A percentile compares a stretch with the other conserved stretches of the same genome.
phyloP scores from a whole-genome alignment of 2,888 invertebrate species.

The Calameuta pallipes region DNA sequence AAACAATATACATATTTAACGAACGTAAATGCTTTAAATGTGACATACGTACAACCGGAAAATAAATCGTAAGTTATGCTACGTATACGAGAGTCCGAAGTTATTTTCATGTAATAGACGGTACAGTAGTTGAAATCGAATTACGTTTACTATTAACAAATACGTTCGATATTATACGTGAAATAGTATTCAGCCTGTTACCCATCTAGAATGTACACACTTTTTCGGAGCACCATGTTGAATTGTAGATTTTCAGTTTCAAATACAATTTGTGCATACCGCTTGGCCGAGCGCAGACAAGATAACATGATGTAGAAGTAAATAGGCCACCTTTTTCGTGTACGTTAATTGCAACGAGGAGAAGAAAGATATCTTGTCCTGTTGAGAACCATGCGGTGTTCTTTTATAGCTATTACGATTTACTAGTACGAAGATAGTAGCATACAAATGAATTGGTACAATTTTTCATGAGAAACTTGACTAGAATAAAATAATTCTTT shows the following conservation, averaged over 20 bases:
- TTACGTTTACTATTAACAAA: neutral
- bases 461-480: neutral
- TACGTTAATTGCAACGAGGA: neutral
- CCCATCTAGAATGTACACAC: neutral
- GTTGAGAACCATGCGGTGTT: neutral
- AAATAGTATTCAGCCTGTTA: neutral
- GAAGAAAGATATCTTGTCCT: neutral
- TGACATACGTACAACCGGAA: neutral
- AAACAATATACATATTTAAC: constrained; percentile 38
- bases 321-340: neutral
- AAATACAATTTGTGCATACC: neutral
- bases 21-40: neutral
- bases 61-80: neutral
- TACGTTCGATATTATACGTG: neutral
- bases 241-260: neutral
- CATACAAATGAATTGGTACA: neutral
- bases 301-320: neutral
- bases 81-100: neutral
- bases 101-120: neutral
- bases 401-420: neutral
- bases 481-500: constrained; percentile 8
- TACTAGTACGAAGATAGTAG: neutral
- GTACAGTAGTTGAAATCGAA: neutral
- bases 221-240: neutral
- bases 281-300: neutral